Percentiles rank a stretch among this genome's conserved stretches.
phyloP scores from a whole-genome alignment of 2,888 invertebrate genomes.

The Byasa hedistus region DNA sequence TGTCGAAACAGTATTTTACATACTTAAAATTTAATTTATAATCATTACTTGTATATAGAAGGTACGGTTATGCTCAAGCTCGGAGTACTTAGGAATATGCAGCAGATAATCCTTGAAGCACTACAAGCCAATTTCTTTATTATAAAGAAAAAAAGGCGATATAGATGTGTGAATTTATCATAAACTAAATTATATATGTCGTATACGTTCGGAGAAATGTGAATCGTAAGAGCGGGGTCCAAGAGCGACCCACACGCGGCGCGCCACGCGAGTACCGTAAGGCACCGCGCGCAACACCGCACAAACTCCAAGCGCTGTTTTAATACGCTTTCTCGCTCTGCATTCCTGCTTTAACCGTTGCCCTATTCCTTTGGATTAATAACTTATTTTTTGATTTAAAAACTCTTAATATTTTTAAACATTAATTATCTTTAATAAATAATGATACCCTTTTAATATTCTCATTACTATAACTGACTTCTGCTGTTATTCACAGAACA shows the following conservation, averaged over 20 bases:
- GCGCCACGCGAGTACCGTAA: conserved; percentile 67
- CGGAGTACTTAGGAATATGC: not conserved
- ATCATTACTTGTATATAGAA: no score
- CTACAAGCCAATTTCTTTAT: not conserved
- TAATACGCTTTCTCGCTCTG: conserved; percentile 9
- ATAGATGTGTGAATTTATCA: not conserved
- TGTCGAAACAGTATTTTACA: no score
- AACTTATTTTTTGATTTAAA: not conserved
- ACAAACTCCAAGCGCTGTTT: conserved; percentile 26
- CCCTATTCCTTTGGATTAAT: not conserved
- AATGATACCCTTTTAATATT: no score
- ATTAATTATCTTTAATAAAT: not conserved
- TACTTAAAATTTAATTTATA: no score
- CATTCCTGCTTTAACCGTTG: conserved; percentile 13
- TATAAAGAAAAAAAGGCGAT: not conserved
- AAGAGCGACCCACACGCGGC: conserved; percentile 36
- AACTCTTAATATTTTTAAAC: not conserved
- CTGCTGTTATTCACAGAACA: no score
- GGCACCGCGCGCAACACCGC: conserved; percentile 39
- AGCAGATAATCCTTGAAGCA: no score
- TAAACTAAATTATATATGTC: not conserved
- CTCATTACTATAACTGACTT: no score
- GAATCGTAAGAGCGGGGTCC: conserved; percentile 35
- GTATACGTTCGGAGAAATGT: conserved; percentile 17
- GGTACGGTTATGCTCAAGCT: no score